Conservation (phyloP, 1,140 invertebrate genomes). For the Phymastichus coffea region DNA sequence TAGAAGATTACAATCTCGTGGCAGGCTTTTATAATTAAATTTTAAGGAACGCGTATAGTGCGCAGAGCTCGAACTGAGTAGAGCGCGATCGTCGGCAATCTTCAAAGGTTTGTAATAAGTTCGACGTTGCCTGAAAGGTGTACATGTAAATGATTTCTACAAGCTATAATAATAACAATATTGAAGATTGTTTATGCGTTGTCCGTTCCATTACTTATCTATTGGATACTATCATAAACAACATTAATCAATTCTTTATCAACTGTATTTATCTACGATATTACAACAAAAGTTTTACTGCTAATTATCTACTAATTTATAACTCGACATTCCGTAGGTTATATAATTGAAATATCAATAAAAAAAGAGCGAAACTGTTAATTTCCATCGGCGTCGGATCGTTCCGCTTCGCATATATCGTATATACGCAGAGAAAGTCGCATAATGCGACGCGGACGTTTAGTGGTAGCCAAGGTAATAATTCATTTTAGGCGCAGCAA, state of each 20-base stretch:
- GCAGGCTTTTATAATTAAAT: conserved; percentile 42
- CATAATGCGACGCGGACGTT: background rate
- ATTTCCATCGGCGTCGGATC: too few species aligned
- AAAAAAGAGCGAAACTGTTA: too few species aligned
- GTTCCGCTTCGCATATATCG: too few species aligned
- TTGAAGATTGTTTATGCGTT: background rate
- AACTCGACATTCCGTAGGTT: too few species aligned
- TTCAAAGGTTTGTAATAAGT: conserved; percentile 30
- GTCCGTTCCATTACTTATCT: too few species aligned
- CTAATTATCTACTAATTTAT: too few species aligned
- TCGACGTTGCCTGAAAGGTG: background rate
- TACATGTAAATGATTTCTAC: conserved; percentile 12
- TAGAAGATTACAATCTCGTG: conserved; percentile 37
- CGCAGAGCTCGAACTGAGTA: conserved; percentile 13
- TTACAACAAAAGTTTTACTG: too few species aligned
- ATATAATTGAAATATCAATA: conserved; percentile 6
- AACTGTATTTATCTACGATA: too few species aligned
- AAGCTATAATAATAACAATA: background rate
- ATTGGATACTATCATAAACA: too few species aligned
- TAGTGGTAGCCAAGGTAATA: conserved; percentile 14
- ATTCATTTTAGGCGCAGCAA: conserved; percentile 16
- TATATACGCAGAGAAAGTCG: too few species aligned
- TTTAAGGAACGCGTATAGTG: conserved; percentile 38
- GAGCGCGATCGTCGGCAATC: conserved; percentile 27
- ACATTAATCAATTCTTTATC: too few species aligned